Evolutionary conservation across 2,113 vertebrate genomes (phyloP).

Genomic region (Motacilla alba): DNA sequence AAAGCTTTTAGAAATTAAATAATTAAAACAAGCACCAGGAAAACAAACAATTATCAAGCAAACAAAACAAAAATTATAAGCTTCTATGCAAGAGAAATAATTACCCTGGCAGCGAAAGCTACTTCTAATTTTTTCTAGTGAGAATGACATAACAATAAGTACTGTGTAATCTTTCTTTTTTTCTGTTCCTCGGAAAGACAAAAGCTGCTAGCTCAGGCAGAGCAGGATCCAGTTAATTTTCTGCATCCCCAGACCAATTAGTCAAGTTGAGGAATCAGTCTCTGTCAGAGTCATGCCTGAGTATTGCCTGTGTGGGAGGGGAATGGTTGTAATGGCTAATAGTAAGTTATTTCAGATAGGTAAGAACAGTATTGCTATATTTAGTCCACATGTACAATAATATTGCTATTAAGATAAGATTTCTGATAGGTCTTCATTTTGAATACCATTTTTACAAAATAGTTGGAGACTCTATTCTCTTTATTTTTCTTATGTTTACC

Average conservation of each 20-base stretch:
- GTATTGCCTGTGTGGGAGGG: not conserved
- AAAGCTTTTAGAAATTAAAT: not conserved
- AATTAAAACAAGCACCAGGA: not conserved
- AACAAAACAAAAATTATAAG: not conserved
- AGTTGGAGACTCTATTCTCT: not conserved
- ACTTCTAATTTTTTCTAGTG: not conserved
- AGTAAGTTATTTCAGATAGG: not conserved
- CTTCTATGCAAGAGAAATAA: not conserved
- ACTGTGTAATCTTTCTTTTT: not conserved
- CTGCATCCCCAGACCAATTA: not conserved
- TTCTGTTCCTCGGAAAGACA: not conserved
- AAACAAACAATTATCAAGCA: not conserved
- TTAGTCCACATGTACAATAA: not conserved
- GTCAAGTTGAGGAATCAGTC: not conserved
- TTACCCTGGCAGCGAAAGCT: not conserved
- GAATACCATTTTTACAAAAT: not conserved
- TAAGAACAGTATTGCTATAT: not conserved
- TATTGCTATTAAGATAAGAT: not conserved
- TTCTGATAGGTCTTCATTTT: not conserved
- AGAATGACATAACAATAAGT: not conserved
- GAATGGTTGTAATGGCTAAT: not conserved
- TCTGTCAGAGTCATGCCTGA: not conserved
- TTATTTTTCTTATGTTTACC: not conserved
- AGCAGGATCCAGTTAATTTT: slow-evolving; percentile 2
- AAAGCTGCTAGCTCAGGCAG: not conserved